A percentile compares a stretch with the other conserved stretches of the same genome.
phyloP scores from a whole-genome alignment of 2,888 invertebrate species.

The Sarcophaga rosellei region DNA sequence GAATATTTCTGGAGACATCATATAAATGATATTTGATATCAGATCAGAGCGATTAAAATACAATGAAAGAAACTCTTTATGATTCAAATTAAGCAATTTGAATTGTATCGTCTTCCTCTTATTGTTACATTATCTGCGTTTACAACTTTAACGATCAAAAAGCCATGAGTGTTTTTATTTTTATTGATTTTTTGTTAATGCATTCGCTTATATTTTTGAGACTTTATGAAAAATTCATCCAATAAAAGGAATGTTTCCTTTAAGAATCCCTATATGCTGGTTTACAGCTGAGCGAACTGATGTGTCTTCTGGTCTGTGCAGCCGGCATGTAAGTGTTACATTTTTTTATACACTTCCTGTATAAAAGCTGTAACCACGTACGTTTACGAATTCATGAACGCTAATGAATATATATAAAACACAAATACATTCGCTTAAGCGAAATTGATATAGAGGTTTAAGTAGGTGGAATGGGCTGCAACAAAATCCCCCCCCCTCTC shows the following conservation, averaged over 20 bases:
- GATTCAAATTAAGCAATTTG: neutral
- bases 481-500: neutral
- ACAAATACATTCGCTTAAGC: neutral
- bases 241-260: conserved; percentile 22
- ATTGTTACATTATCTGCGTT: neutral
- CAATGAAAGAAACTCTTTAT: no score
- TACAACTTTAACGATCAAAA: no score
- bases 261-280: conserved; percentile 7
- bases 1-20: no score
- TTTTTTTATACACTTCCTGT: conserved; percentile 38
- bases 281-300: neutral
- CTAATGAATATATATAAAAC: conserved; percentile 31
- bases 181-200: neutral
- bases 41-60: no score
- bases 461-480: neutral
- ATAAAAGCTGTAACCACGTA: neutral
- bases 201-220: neutral
- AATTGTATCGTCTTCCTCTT: neutral
- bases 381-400: conserved; percentile 7
- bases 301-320: neutral
- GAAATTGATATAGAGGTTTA: neutral
- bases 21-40: no score
- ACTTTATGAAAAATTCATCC: conserved; percentile 39
- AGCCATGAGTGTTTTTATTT: neutral
- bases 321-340: neutral